These are phyloP conservation scores for Peromyscus leucopus DNA, from an alignment of 2,113 vertebrate genomes.

Conservation along the genomic window DNA sequence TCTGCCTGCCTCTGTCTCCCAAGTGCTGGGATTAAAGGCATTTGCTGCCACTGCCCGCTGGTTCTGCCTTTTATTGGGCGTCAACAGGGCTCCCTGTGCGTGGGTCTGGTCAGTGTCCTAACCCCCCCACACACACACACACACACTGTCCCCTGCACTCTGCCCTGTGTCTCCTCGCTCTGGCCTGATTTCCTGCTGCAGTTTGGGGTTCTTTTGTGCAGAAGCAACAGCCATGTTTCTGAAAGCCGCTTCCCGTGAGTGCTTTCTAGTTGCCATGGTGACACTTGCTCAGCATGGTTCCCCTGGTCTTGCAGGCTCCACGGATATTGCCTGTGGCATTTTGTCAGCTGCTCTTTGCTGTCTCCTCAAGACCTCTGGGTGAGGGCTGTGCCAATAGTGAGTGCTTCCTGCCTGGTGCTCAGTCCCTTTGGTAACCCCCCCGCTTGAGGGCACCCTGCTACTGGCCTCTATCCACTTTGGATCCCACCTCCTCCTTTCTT, in stretches of 20 bases:
- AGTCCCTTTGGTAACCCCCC: rapidly evolving
- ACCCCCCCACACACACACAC: too few relatives aligned
- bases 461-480: rapidly evolving
- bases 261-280: background rate
- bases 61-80: background rate
- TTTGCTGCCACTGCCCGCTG: background rate
- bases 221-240: background rate
- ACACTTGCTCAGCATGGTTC: rapidly evolving
- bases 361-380: background rate
- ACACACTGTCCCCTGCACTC: background rate
- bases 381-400: rapidly evolving
- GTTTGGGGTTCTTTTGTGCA: background rate
- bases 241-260: background rate
- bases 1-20: background rate
- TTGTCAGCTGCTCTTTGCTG: background rate
- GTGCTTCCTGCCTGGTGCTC: too few relatives aligned
- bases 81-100: background rate
- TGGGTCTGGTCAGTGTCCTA: rapidly evolving
- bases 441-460: background rate
- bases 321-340: background rate
- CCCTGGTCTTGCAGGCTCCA: rapidly evolving
- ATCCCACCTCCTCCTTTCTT: background rate
- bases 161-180: background rate
- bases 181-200: background rate
- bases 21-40: background rate